Evolutionary conservation across 1,140 invertebrate species (phyloP).

Genomic region (Orchesella cincta): DNA sequence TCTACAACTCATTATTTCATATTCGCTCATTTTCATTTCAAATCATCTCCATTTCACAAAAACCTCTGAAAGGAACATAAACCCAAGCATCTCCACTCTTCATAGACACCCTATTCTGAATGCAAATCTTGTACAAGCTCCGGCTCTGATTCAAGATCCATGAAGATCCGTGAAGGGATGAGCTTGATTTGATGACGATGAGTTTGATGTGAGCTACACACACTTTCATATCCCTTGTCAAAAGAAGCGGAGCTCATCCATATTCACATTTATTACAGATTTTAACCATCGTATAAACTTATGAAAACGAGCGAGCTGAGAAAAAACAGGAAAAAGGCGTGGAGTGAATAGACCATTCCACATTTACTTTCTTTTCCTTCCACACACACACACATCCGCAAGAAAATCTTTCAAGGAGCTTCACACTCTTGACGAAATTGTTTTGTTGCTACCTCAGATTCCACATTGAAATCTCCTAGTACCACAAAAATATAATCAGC

Average conservation of each 20-base stretch:
- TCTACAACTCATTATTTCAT: not conserved
- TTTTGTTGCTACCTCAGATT: no score
- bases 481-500: no score
- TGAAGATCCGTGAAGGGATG: no score
- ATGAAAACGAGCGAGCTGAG: conserved; percentile 10
- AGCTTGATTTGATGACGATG: no score
- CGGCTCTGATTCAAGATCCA: not conserved
- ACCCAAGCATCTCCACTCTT: not conserved
- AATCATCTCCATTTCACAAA: not conserved
- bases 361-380: conserved; percentile 1
- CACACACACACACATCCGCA: no score
- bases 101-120: not conserved
- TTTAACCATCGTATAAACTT: conserved; percentile 19
- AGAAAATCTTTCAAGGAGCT: no score
- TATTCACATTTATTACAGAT: conserved; percentile 18
- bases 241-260: no score
- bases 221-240: no score
- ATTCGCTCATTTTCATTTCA: conserved; percentile 13
- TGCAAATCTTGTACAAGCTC: not conserved
- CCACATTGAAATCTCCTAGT: no score
- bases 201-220: no score
- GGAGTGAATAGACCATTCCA: not conserved
- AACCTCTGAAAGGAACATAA: not conserved
- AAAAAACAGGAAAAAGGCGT: conserved; percentile 42
- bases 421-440: no score